Evolutionary conservation across 2,888 invertebrate species (phyloP).

Genomic region (Unio delphinus): DNA sequence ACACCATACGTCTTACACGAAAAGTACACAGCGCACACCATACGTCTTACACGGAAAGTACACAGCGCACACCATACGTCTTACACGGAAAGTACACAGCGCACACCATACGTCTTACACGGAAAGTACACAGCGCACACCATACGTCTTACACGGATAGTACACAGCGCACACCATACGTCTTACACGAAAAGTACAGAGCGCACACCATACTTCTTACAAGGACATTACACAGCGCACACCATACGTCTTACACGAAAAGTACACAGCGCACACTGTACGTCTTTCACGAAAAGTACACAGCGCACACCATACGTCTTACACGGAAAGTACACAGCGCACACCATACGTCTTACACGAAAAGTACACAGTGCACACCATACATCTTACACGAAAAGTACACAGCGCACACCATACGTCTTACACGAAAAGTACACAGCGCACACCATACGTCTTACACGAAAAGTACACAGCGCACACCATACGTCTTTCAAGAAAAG

Average conservation of each 20-base stretch:
- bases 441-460: not conserved
- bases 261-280: not conserved
- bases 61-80: not conserved
- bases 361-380: not conserved
- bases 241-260: not conserved
- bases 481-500: not conserved
- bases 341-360: not conserved
- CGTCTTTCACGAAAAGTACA: not conserved
- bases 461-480: not conserved
- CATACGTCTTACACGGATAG: not conserved
- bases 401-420: not conserved
- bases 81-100: not conserved
- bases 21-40: not conserved
- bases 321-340: not conserved
- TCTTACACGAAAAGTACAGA: not conserved
- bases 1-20: not conserved
- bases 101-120: not conserved
- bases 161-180: not conserved
- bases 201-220: no score
- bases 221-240: not conserved
- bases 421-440: not conserved
- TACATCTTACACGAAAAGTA: not conserved
- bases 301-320: not conserved
- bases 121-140: not conserved
- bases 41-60: not conserved